Evolutionary conservation across 2,888 invertebrate genomes (phyloP).

Genomic region (Ceramica pisi): DNA sequence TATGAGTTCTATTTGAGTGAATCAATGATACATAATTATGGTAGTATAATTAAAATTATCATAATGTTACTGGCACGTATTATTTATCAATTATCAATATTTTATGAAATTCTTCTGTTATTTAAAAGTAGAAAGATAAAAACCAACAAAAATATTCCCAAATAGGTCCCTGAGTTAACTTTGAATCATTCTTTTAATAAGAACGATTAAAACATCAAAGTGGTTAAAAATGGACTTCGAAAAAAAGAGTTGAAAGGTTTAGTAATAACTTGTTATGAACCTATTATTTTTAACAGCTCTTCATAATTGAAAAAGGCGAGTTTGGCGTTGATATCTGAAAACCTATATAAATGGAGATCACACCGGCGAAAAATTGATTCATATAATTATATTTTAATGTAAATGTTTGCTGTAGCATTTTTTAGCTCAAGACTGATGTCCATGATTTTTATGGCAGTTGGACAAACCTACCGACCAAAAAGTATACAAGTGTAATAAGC

Average conservation of each 20-base stretch:
- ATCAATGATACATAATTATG: not conserved
- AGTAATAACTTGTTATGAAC: constrained; percentile 44
- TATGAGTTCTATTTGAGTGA: not conserved
- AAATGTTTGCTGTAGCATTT: not conserved
- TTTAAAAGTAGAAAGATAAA: no score
- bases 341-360: not conserved
- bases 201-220: constrained; percentile 9
- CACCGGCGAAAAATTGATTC: not conserved
- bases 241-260: constrained; percentile 17
- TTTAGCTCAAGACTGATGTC: not conserved
- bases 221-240: not conserved
- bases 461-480: no score
- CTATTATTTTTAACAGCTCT: constrained; percentile 46
- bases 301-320: constrained; percentile 22
- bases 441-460: not conserved
- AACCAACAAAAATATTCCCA: no score
- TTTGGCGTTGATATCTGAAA: constrained; percentile 24
- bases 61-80: not conserved
- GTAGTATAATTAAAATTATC: not conserved
- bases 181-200: not conserved
- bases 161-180: constrained; percentile 1
- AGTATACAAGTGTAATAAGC: no score
- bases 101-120: no score
- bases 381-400: not conserved
- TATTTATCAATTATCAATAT: no score